These are phyloP conservation scores for Ptychochromis oligacanthus DNA, from an alignment of 2,113 vertebrate species.

Conservation along the genomic window DNA sequence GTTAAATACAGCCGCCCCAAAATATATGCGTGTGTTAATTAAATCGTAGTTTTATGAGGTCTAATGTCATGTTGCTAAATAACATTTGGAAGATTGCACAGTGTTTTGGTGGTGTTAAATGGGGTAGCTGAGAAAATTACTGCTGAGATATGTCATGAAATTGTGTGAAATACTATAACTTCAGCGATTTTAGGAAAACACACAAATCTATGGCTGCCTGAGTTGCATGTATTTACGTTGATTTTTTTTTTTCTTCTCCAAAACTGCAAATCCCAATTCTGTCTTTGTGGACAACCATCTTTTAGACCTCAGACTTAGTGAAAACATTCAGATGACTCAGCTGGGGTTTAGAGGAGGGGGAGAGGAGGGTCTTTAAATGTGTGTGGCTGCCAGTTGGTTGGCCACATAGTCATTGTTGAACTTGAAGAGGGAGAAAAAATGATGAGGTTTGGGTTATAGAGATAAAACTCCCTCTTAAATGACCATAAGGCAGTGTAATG, in stretches of 20 bases:
- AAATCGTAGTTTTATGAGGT: not conserved
- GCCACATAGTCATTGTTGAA: constrained; percentile 63
- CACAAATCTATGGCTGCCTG: not conserved
- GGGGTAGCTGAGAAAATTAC: not conserved
- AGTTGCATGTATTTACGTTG: not conserved
- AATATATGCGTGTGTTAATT: not conserved
- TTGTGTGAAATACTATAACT: not conserved
- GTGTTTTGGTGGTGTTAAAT: not conserved
- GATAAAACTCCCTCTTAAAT: not conserved
- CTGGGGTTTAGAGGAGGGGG: constrained; percentile 43
- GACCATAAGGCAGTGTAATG: not conserved
- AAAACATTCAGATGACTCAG: constrained; percentile 50
- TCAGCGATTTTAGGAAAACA: not conserved
- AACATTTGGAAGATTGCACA: not conserved
- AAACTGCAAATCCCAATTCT: not conserved
- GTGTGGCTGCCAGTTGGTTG: constrained; percentile 51
- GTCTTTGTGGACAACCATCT: constrained; percentile 44
- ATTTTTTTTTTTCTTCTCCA: not conserved
- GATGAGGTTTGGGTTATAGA: not conserved
- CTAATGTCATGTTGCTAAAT: not conserved
- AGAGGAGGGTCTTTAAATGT: constrained; percentile 40
- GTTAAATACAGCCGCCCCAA: too few species aligned
- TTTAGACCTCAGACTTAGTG: constrained; percentile 40
- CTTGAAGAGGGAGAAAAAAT: constrained; percentile 63
- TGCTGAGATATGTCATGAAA: not conserved